Evolutionary conservation across 2,888 invertebrate species (phyloP), one percentile per base, ranked within the genome.

Genomic region (Cheilosia impressa): DNA sequence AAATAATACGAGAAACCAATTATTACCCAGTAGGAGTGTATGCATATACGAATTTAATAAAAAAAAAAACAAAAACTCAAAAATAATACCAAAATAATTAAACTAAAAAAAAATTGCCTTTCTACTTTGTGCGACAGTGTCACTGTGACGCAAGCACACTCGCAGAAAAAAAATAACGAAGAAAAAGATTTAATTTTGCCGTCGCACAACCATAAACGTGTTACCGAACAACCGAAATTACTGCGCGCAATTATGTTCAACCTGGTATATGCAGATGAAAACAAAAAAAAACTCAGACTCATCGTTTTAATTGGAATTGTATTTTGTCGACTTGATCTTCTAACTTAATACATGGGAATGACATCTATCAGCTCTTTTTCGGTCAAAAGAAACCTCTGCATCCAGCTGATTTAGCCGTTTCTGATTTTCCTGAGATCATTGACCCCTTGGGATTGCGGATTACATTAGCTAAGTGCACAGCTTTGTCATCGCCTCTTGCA

Each of bases 331-430:
- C 43, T 43, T 43, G 43, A 2, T n/a, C 6, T 15, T n/a, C 0
- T 43, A 2, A 0, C 6, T n/a, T 43, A 0, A 5, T 6, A 43
- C 1, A n/a, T 43, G 6, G 43, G n/a, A 43, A 43, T n/a, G 15
- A n/a, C 43, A 43, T n/a, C 43, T n/a, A 43, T n/a, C n/a, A 6
- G n/a, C 10, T 34, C 34, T 34, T 34, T 10, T 9, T 34, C 43
- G 6, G n/a, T n/a, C 43, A 15, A 4, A 43, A 43, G 4, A 43
- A 43, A 43, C n/a, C 43, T 43, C 43, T 43, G 43, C n/a, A 43
- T 43, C 43, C 43, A 15, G 43, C 43, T 43, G 43, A 43, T n/a
- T 43, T 43, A n/a, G n/a, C 43, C 43, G 43, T 43, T 43, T 15
- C 43, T n/a, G 34, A n/a, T 43, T 43, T 43, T 13, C 19, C 4